These are phyloP conservation scores for Stichodactyla helianthus DNA, from an alignment of 64 coral and sea anemone genomes.

Conservation along the genomic window DNA sequence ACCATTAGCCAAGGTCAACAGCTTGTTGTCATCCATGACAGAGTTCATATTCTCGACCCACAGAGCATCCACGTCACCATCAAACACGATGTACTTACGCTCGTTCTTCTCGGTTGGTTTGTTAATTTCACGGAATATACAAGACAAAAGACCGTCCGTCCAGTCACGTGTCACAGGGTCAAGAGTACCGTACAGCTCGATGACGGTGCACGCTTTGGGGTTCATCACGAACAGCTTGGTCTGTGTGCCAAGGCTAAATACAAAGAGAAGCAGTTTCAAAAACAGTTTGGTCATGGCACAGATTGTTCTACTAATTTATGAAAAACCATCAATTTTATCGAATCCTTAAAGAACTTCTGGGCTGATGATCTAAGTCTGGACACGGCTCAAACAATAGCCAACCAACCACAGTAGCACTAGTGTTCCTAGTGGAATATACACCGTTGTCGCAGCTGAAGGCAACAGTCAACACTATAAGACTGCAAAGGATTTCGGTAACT, in stretches of 20 bases:
- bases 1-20: conserved; percentile 92
- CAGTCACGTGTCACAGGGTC: conserved; percentile 97
- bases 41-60: conserved; percentile 99
- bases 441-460: no score
- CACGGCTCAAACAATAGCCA: no score
- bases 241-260: conserved; percentile 72
- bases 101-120: conserved; percentile 98
- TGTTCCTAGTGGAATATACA: no score
- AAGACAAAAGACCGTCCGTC: conserved; percentile 93
- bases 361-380: no score
- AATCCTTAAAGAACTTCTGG: no score
- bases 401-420: no score
- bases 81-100: conserved; percentile 98
- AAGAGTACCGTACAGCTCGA: conserved; percentile 90
- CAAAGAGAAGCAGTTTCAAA: not conserved
- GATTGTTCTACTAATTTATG: not conserved
- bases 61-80: conserved; percentile 92
- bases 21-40: conserved; percentile 97
- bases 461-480: no score
- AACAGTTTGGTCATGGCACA: no score
- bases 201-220: conserved; percentile 90
- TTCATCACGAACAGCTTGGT: conserved; percentile 94
- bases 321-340: not conserved
- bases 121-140: conserved; percentile 99
- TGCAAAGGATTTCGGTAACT: no score